Evolutionary conservation across 2,113 vertebrate species (phyloP).

Genomic region (Zingel zingel): DNA sequence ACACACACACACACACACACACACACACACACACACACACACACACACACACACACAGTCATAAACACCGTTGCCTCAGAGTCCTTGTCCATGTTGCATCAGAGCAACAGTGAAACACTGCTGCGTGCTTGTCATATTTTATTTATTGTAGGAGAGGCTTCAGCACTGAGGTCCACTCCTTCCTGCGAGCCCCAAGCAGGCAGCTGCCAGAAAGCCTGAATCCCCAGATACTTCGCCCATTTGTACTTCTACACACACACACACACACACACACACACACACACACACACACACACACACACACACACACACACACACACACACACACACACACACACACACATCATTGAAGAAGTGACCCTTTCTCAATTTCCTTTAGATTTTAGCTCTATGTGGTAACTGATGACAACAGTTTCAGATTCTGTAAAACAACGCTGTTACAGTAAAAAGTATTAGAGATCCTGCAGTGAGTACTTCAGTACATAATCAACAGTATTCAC

Average conservation of each 20-base stretch:
- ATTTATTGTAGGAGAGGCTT: constrained; percentile 75
- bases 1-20: not conserved
- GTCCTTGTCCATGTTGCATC: constrained; percentile 69
- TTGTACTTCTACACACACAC: constrained; percentile 43
- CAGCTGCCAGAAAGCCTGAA: constrained; percentile 70
- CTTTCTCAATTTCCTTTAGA: constrained; percentile 34
- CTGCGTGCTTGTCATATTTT: constrained; percentile 78
- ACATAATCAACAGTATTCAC: not conserved
- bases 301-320: constrained; percentile 35
- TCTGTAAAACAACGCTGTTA: not conserved
- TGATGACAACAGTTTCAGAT: not conserved
- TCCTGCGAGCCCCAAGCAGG: constrained; percentile 65
- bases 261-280: constrained; percentile 27
- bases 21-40: constrained; percentile 12
- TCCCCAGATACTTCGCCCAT: constrained; percentile 62
- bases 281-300: constrained; percentile 19
- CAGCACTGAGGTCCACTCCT: constrained; percentile 49
- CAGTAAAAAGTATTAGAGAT: not conserved
- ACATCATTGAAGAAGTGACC: constrained; percentile 39
- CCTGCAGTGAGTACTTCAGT: too few relatives aligned
- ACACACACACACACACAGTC: constrained; percentile 5
- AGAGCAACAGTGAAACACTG: constrained; percentile 62
- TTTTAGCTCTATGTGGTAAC: not conserved
- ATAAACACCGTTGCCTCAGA: constrained; percentile 43
- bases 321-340: constrained; percentile 33